Conservation (phyloP, 2,888 invertebrate species). For the Opisthograptis luteolata region DNA sequence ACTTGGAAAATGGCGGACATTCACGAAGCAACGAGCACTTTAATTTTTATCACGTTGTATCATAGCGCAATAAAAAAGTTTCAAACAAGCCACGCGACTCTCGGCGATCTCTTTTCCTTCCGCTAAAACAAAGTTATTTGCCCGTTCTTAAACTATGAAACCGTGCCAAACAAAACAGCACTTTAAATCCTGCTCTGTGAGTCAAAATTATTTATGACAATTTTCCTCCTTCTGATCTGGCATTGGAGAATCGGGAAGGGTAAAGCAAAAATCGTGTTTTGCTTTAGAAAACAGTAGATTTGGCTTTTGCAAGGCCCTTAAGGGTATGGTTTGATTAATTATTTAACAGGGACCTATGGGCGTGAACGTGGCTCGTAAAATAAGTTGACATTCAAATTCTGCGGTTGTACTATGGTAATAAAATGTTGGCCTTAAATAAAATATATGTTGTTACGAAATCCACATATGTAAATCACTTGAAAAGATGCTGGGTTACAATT, state of each 20-base stretch:
- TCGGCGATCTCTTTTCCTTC: conserved; percentile 8
- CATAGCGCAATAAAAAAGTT: background rate
- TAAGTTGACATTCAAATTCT: conserved; percentile 8
- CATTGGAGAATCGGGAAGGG: conserved; percentile 33
- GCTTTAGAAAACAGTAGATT: conserved; percentile 26
- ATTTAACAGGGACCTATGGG: conserved; percentile 11
- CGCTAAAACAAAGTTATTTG: conserved; percentile 25
- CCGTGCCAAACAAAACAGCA: conserved; percentile 24
- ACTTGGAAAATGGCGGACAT: too few species aligned
- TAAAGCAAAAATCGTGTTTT: conserved; percentile 31
- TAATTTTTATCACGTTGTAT: background rate
- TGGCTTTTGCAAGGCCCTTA: background rate
- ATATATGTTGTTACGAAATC: background rate
- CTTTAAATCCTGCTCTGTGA: conserved; percentile 31
- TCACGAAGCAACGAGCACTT: too few species aligned
- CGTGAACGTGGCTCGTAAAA: background rate
- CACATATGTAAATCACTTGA: background rate
- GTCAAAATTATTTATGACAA: conserved; percentile 43
- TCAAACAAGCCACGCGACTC: background rate
- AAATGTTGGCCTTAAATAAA: conserved; percentile 1
- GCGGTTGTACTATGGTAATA: background rate
- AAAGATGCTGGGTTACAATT: background rate
- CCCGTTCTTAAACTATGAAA: conserved; percentile 29
- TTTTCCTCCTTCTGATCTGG: conserved; percentile 35
- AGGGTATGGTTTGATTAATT: conserved; percentile 19